Conservation (phyloP, 1,140 invertebrate species). For the Brachystomella parvula region DNA sequence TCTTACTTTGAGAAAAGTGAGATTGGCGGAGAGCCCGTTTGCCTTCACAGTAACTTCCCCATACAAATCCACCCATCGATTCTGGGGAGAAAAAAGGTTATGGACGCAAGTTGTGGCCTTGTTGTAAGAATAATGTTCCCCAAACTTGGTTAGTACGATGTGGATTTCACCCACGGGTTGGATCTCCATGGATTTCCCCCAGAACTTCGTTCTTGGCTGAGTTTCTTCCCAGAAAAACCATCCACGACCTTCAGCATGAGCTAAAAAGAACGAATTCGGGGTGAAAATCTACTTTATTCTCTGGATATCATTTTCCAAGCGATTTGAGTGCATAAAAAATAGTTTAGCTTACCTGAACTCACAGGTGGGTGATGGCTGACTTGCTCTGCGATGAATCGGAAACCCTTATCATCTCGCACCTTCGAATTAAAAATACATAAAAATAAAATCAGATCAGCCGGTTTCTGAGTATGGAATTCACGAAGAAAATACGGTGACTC, state of each 20-base stretch:
- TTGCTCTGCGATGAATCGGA: slow-evolving; percentile 64
- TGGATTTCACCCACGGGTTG: slow-evolving; percentile 60
- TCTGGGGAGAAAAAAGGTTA: slow-evolving; percentile 68
- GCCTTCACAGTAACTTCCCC: slow-evolving; percentile 65
- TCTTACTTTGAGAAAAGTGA: slow-evolving; percentile 69
- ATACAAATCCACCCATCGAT: slow-evolving; percentile 75
- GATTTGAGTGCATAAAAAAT: slow-evolving; percentile 29
- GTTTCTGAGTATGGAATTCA: no score
- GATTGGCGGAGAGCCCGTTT: slow-evolving; percentile 58
- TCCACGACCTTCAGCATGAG: slow-evolving; percentile 59
- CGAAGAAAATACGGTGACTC: no score
- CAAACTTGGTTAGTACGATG: slow-evolving; percentile 43
- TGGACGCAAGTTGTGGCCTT: slow-evolving; percentile 83
- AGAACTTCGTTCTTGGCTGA: slow-evolving; percentile 78
- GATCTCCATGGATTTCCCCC: slow-evolving; percentile 85
- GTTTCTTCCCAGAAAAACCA: slow-evolving; percentile 75
- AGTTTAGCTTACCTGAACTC: slow-evolving; percentile 53
- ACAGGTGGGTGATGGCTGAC: slow-evolving; percentile 82
- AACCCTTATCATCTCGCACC: slow-evolving; percentile 65
- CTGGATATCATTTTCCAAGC: no score
- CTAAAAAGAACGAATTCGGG: neutral
- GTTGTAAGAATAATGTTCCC: slow-evolving; percentile 70
- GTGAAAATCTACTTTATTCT: neutral
- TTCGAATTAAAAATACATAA: no score
- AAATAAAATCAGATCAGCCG: neutral